Conservation (phyloP, 2,797 vertebrate genomes). For the Anguilla pacifica region DNA sequence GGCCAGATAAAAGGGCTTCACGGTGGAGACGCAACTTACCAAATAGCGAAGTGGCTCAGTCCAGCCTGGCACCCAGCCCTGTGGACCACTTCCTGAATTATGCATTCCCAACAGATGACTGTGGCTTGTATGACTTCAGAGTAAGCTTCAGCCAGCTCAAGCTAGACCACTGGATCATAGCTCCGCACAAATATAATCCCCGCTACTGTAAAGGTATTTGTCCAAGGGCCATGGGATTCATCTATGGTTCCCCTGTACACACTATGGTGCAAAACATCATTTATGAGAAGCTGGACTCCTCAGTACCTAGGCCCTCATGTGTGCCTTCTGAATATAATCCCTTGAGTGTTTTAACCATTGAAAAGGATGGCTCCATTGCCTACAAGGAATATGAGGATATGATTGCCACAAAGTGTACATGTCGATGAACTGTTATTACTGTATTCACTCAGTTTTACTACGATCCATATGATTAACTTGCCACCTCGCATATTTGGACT, state of each 20-base stretch:
- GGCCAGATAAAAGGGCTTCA: constrained; percentile 48
- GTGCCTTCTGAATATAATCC: constrained; percentile 89
- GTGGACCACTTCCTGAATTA: constrained; percentile 74
- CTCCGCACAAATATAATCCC: constrained; percentile 89
- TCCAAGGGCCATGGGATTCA: constrained; percentile 78
- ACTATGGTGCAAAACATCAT: constrained; percentile 94
- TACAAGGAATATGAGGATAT: constrained; percentile 96
- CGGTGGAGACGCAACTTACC: constrained; percentile 66
- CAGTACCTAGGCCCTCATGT: constrained; percentile 85
- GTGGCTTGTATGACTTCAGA: constrained; percentile 86
- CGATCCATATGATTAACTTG: constrained; percentile 3
- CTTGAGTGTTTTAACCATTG: constrained; percentile 87
- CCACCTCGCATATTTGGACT: constrained; percentile 31
- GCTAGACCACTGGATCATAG: constrained; percentile 93
- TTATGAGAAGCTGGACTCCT: constrained; percentile 85
- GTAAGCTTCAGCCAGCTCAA: constrained; percentile 90
- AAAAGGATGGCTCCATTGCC: constrained; percentile 86
- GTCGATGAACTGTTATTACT: constrained; percentile 70
- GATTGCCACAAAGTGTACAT: constrained; percentile 92
- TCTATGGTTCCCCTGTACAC: constrained; percentile 90
- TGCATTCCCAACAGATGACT: constrained; percentile 79
- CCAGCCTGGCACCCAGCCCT: constrained; percentile 59
- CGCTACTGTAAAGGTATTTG: constrained; percentile 91
- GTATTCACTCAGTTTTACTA: constrained; percentile 25
- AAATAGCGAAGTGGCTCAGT: constrained; percentile 50